Evolutionary conservation across 2,113 vertebrate genomes (phyloP).

Genomic region (Silurus asotus): DNA sequence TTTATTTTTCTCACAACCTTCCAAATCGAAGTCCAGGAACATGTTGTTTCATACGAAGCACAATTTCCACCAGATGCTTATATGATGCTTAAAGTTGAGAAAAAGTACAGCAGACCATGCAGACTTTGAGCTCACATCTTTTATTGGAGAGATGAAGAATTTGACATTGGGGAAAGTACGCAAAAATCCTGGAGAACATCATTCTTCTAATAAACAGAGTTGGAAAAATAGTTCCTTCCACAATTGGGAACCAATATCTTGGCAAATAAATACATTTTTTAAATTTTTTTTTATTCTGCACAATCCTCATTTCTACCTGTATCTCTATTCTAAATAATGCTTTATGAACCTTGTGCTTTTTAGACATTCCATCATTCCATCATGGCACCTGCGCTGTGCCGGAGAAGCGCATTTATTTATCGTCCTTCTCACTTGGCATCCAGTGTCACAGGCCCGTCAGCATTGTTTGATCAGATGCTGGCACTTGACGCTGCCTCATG

Average conservation of each 20-base stretch:
- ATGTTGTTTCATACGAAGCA: too few species aligned
- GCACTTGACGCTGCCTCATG: conserved; percentile 38
- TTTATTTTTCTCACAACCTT: too few species aligned
- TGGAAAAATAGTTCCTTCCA: too few species aligned
- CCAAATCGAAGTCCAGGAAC: too few species aligned
- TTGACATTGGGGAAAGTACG: too few species aligned
- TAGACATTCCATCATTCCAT: not conserved
- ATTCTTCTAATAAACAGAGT: too few species aligned
- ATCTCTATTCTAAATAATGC: not conserved
- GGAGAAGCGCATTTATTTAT: not conserved
- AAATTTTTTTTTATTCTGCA: not conserved
- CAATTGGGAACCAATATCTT: not conserved
- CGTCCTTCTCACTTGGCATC: conserved; percentile 12
- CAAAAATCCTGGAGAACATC: too few species aligned
- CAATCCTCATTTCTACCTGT: not conserved
- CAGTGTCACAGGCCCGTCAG: conserved; percentile 36
- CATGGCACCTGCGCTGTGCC: not conserved
- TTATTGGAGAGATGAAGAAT: too few species aligned
- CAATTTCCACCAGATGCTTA: too few species aligned
- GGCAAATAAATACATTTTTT: not conserved
- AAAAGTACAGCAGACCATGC: too few species aligned
- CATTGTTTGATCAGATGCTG: conserved; percentile 50
- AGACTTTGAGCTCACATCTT: too few species aligned
- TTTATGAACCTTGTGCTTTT: not conserved
- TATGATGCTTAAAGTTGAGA: too few species aligned